Percentiles rank a stretch among this genome's conserved stretches.
Evolutionary conservation across 2,797 vertebrate species (phyloP).

Genomic region (Tinamus major): DNA sequence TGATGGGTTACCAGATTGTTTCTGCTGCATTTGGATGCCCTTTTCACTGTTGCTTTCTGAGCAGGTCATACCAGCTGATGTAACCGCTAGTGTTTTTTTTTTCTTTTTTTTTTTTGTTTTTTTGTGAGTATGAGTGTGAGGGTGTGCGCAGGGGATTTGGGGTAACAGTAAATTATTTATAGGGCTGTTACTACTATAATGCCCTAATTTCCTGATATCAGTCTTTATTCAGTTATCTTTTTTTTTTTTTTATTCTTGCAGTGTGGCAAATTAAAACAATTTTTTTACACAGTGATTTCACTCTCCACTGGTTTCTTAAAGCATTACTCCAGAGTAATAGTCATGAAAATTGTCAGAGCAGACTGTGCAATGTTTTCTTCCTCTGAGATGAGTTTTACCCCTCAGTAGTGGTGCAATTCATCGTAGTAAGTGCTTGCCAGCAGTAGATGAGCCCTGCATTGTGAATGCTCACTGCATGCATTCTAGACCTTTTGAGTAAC

Average conservation of each 20-base stretch:
- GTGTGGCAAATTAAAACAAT: not conserved
- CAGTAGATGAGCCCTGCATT: not conserved
- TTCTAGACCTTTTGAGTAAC: not conserved
- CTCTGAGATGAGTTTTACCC: not conserved
- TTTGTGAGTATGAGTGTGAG: too few relatives aligned
- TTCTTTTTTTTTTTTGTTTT: not conserved
- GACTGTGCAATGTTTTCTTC: not conserved
- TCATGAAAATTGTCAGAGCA: not conserved
- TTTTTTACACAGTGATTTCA: not conserved
- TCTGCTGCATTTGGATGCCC: not conserved
- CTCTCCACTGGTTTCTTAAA: not conserved
- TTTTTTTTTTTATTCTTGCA: not conserved
- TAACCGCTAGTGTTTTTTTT: not conserved
- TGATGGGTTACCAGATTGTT: not conserved
- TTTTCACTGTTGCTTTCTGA: constrained; percentile 15
- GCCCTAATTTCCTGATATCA: not conserved
- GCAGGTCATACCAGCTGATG: not conserved
- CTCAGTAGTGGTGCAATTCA: not conserved
- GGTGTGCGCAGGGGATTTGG: not conserved
- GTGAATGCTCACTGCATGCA: not conserved
- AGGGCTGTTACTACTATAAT: not conserved
- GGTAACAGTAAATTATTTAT: not conserved
- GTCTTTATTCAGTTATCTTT: not conserved
- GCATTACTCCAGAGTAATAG: not conserved
- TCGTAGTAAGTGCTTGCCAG: not conserved